Evolutionary conservation across 1,140 invertebrate species (phyloP), one percentile per base, ranked within the genome.

Genomic region (Trachymyrmex septentrionalis): DNA sequence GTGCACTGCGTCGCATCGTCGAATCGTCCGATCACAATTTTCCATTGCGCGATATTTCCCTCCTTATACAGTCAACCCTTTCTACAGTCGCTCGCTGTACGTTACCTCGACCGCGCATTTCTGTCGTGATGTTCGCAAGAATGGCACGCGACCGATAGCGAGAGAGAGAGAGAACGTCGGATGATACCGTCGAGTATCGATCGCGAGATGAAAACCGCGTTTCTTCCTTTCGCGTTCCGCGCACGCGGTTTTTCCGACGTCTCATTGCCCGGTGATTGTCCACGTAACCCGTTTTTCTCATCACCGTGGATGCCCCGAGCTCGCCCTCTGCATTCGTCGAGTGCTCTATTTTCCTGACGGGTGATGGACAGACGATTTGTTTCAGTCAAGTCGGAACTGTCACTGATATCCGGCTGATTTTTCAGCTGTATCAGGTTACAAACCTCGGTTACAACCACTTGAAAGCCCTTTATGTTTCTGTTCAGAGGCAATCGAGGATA

Each of bases 21-120:
- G 63, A 57, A 73, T 78, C 24, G 48, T 57, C 87, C 69, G 57
- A 90, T 90, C 84, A 64, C 84, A 73, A n/a, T 88, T 88, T 86
- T 80, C 82, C 71, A 86, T 88, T 73, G 57, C 66, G 27, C 48
- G 16, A 50, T 66, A 55, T 72, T 78, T 66, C 53, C 53, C 24
- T 21, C 21, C n/a, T 9, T 44, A 12, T 10, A 9, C 6, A 12
- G 1, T 6, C 34, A 38, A 14, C 48, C 63, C n/a, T 10, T 50
- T 30, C 24, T 21, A n/a, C 34, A 21, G 67, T 48, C 59, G 27
- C 38, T 44, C 63, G 6, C 16, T 27, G 27, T 10, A 44, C 21
- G 14, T 55, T 21, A 16, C 10, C 0, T 72, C 53, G 71, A 19
- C 21, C 71, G 30, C 24, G 61, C 21, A 16, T 34, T 44, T 55